Conservation (phyloP, 2,888 invertebrate species). For the Heliconius hortense region DNA sequence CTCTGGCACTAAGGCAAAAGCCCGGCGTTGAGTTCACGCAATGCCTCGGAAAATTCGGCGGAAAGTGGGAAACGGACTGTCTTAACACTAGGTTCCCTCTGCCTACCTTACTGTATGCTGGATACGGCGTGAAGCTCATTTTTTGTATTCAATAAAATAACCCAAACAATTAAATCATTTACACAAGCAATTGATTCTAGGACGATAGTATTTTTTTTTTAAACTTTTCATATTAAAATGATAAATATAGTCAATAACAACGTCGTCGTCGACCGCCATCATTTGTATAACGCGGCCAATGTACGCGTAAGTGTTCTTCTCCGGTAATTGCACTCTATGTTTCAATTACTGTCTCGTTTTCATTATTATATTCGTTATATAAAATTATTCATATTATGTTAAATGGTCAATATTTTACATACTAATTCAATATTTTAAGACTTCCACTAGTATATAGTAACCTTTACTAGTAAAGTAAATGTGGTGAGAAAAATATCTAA, state of each 20-base stretch:
- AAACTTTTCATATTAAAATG: background rate
- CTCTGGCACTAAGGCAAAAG: too few species aligned
- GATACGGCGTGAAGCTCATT: too few species aligned
- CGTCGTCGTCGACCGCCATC: background rate
- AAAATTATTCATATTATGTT: background rate
- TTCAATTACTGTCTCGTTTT: slow-evolving; percentile 13
- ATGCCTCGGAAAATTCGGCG: too few species aligned
- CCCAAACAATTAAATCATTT: background rate
- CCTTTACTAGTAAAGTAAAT: too few species aligned
- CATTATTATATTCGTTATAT: background rate
- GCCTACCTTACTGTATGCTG: too few species aligned
- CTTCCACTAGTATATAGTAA: background rate
- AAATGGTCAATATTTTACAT: too few species aligned
- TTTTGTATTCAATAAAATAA: background rate
- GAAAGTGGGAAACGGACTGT: too few species aligned
- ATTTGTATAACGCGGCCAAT: slow-evolving; percentile 12
- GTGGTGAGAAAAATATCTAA: background rate
- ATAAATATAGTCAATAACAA: background rate
- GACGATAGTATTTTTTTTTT: background rate
- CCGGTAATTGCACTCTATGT: slow-evolving; percentile 9
- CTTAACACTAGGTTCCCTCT: too few species aligned
- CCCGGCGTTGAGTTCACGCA: too few species aligned
- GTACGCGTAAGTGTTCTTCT: slow-evolving; percentile 12
- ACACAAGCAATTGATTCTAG: background rate
- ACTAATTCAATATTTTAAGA: background rate